Percentiles rank a stretch among this genome's conserved stretches.
phyloP scores from a whole-genome alignment of 2,797 vertebrate genomes.

The Agapornis canus region DNA sequence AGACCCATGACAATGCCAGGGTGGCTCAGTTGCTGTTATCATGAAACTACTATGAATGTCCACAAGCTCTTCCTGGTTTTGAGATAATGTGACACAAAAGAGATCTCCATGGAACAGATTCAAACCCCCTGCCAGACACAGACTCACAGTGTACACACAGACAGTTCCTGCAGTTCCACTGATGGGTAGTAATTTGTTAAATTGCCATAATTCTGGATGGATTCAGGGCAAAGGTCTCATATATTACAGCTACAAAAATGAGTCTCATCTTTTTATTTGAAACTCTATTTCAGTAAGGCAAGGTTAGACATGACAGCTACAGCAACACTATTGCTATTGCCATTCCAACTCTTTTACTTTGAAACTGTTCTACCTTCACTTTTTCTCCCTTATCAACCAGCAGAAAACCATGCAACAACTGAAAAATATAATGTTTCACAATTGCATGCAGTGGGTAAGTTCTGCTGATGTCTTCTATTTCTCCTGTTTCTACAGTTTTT shows the following conservation, averaged over 20 bases:
- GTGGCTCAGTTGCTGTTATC: neutral
- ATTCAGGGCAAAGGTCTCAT: neutral
- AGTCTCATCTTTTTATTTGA: conserved; percentile 15
- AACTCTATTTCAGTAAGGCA: neutral
- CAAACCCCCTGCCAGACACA: neutral
- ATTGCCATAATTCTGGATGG: neutral
- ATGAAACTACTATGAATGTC: neutral
- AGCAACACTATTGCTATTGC: neutral
- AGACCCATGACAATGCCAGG: neutral
- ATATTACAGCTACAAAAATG: neutral
- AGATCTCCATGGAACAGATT: neutral
- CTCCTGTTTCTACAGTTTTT: neutral
- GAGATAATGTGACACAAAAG: neutral
- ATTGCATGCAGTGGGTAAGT: neutral
- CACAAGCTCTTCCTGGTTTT: neutral
- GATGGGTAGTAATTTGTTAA: neutral
- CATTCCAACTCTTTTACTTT: neutral
- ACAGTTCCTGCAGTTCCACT: neutral
- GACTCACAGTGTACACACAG: neutral
- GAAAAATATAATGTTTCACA: neutral
- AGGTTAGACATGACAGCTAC: neutral
- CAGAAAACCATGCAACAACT: neutral
- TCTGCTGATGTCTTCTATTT: neutral
- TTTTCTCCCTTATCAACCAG: neutral
- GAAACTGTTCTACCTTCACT: neutral